A percentile compares a stretch with the other conserved stretches of the same genome.
These are phyloP conservation scores for Corythornis vintsioides DNA, from an alignment of 2,113 vertebrate genomes.

Conservation along the genomic window DNA sequence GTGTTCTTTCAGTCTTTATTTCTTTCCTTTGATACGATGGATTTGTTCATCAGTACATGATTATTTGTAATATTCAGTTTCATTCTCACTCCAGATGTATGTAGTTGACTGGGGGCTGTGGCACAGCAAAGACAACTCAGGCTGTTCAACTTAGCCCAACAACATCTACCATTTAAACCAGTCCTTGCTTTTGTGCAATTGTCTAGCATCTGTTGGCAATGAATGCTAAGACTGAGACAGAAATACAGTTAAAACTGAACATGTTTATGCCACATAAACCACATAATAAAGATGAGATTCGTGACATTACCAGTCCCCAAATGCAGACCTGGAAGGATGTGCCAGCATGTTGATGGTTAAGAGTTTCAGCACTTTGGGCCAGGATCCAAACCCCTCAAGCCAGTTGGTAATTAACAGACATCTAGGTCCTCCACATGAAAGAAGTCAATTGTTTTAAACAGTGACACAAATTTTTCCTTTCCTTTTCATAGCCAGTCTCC, in stretches of 20 bases:
- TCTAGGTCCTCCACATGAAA: constrained; percentile 61
- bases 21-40: background rate
- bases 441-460: constrained; percentile 52
- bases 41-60: background rate
- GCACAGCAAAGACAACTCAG: background rate
- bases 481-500: constrained; percentile 16
- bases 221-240: background rate
- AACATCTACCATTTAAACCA: background rate
- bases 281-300: background rate
- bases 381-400: constrained; percentile 42
- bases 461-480: constrained; percentile 54
- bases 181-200: background rate
- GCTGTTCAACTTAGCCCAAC: background rate
- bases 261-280: background rate
- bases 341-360: constrained; percentile 13
- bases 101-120: background rate
- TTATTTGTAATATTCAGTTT: background rate
- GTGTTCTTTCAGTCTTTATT: background rate
- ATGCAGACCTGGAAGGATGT: background rate
- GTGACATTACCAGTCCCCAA: background rate
- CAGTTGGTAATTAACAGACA: constrained; percentile 63
- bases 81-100: background rate
- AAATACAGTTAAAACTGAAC: background rate
- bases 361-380: constrained; percentile 6
- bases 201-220: background rate